These are phyloP conservation scores for Solenodon paradoxus DNA, from an alignment of 2,113 vertebrate genomes.

Conservation along the genomic window DNA sequence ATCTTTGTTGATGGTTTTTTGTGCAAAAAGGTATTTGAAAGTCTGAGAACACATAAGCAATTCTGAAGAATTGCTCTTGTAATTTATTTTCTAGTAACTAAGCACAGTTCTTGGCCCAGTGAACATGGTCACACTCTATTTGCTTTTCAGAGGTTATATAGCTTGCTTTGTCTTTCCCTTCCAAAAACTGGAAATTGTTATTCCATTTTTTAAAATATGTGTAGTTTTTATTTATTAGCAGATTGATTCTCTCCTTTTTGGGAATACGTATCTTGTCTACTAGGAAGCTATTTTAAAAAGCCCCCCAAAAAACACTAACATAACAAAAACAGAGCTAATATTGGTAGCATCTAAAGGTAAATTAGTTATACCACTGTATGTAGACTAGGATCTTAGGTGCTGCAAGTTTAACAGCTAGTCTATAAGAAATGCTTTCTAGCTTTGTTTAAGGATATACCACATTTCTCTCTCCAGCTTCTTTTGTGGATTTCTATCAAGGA, in stretches of 20 bases:
- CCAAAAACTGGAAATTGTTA: neutral
- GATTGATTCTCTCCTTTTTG: neutral
- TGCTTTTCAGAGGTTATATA: neutral
- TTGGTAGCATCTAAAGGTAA: neutral
- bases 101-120: neutral
- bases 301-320: neutral
- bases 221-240: neutral
- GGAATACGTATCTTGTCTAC: neutral
- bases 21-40: neutral
- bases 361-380: neutral
- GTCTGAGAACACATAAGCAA: neutral
- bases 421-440: slow-evolving; percentile 1
- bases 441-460: neutral
- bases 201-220: neutral
- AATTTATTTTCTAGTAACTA: slow-evolving; percentile 38
- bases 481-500: slow-evolving; percentile 23
- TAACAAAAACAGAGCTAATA: neutral
- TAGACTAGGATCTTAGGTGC: neutral
- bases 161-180: slow-evolving; percentile 4
- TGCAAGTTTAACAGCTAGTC: neutral
- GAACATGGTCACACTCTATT: neutral
- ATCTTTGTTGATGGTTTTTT: neutral
- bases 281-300: neutral
- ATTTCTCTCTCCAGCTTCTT: neutral
- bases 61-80: slow-evolving; percentile 29